Evolutionary conservation across 2,888 invertebrate genomes (phyloP).

Genomic region (Coelinius sp.): DNA sequence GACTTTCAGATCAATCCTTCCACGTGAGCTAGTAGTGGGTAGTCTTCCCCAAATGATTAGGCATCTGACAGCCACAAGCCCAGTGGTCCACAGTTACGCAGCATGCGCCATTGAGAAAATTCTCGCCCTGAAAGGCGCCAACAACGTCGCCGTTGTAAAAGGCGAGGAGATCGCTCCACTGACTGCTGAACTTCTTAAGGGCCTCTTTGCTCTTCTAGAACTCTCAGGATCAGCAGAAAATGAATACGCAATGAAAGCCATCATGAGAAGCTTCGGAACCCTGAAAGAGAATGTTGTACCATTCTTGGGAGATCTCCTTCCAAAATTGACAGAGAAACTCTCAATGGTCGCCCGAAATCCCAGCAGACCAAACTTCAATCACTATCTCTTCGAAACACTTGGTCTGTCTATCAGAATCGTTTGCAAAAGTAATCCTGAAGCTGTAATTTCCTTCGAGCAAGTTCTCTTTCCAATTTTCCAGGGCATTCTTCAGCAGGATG

Average conservation of each 20-base stretch:
- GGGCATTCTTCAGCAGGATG: constrained; percentile 93
- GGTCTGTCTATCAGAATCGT: constrained; percentile 91
- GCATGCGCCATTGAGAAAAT: constrained; percentile 93
- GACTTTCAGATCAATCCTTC: constrained; percentile 93
- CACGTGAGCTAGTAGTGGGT: constrained; percentile 81
- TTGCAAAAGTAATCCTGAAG: constrained; percentile 84
- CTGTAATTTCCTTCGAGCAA: constrained; percentile 91
- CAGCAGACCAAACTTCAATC: constrained; percentile 97
- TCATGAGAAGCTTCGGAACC: constrained; percentile 90
- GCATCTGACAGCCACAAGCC: constrained; percentile 82
- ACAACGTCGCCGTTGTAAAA: constrained; percentile 74
- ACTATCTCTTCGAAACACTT: constrained; percentile 96
- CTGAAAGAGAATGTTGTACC: constrained; percentile 87
- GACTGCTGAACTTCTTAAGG: constrained; percentile 79
- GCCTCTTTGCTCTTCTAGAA: constrained; percentile 83
- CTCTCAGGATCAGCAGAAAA: constrained; percentile 88
- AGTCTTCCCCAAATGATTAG: constrained; percentile 85
- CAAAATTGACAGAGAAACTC: constrained; percentile 88
- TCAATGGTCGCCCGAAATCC: constrained; percentile 91
- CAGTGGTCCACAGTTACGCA: constrained; percentile 95
- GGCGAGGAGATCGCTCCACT: constrained; percentile 78
- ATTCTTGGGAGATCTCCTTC: constrained; percentile 84
- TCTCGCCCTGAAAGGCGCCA: constrained; percentile 79
- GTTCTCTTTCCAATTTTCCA: constrained; percentile 96
- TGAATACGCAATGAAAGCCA: constrained; percentile 98